Evolutionary conservation across 2,888 invertebrate genomes (phyloP), one percentile per base, ranked within the genome.

Genomic region (Pandemis heparana): DNA sequence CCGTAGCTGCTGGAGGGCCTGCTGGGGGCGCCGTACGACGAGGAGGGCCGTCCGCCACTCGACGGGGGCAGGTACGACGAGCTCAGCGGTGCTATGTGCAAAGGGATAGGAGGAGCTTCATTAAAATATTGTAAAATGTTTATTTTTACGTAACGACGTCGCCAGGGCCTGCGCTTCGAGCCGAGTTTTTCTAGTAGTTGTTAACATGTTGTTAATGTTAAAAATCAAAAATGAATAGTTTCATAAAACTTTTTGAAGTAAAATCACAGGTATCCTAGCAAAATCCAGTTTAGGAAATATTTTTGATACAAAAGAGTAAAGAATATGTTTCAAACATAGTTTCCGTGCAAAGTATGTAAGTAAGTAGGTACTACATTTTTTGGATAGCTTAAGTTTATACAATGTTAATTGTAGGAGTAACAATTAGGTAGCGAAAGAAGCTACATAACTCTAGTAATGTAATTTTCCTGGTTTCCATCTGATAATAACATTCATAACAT

Each of bases 61-160:
- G 95, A 95, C 23, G 96, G 96, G 56, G 96, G 96, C 71, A 95
- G 90, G 83, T 96, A 96, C 66, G 94, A 95, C n/a, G 95, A 94
- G 71, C 94, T 92, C 79, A 95, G 79, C 53, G 95, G 95, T 48
- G 95, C 95, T 95, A 90, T 76, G 78, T 86, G 84, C 78, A 88
- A 80, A 70, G 80, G 79, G 65, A 85, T 81, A 18, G 80, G 81
- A 18, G 80, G 81, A 77, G 81, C 73, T 81, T 79, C 77, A 78
- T 59, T 75, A 62, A 59, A 67, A 59, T 75, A 46, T 56, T 71
- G 65, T 74, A 74, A 74, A 70, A 65, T 74, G 69, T 46, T 69
- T 61, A 74, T 41, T 51, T 61, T 61, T 53, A 12, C n/a, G 14
- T 53, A 38, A n/a, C 4, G 32, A 14, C n/a, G 16, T 5, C 14